These are phyloP conservation scores for Hylomyscus alleni DNA, from an alignment of 2,797 vertebrate genomes.

Conservation along the genomic window DNA sequence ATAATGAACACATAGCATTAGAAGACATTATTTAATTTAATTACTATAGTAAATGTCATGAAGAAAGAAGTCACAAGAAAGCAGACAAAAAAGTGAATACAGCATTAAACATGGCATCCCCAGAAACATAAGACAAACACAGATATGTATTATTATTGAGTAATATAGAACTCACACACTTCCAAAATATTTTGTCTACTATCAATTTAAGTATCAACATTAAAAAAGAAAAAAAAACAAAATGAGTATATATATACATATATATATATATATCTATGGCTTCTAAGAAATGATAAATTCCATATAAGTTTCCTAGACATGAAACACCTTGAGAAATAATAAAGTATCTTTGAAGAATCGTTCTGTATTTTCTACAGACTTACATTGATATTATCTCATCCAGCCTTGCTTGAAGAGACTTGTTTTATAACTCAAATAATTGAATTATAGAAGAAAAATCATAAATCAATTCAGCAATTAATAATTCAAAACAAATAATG, in stretches of 20 bases:
- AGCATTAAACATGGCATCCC: background rate
- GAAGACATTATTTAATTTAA: background rate
- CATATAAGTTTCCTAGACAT: background rate
- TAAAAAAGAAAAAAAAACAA: background rate
- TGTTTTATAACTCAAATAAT: background rate
- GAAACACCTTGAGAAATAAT: background rate
- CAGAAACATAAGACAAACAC: background rate
- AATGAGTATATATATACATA: background rate
- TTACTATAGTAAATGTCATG: background rate
- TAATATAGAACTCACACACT: background rate
- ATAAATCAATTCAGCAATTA: background rate
- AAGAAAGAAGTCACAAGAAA: background rate
- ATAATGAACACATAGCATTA: background rate
- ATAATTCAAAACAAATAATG: background rate
- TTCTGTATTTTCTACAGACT: background rate
- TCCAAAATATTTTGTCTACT: background rate
- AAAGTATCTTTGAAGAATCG: background rate
- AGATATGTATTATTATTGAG: fast-evolving
- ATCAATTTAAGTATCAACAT: background rate
- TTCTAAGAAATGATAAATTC: background rate
- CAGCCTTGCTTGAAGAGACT: background rate
- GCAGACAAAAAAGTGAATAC: background rate
- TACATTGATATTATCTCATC: background rate
- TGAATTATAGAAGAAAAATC: background rate
- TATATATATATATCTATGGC: background rate